Conservation (phyloP, 2,888 invertebrate genomes). For the Lottia gigantea region DNA sequence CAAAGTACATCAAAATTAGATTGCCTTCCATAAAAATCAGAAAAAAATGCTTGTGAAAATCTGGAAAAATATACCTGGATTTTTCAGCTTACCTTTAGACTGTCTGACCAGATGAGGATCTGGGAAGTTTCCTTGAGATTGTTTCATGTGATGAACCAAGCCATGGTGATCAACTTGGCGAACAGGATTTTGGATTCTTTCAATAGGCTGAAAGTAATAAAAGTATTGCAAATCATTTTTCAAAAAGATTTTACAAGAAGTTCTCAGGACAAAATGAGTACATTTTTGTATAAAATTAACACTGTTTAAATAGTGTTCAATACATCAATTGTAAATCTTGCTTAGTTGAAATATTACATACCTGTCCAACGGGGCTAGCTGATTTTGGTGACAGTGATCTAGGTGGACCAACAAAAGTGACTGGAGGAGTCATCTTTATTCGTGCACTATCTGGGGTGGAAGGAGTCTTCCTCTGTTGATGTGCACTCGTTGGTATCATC, state of each 20-base stretch:
- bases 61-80: no score
- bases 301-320: no score
- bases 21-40: no score
- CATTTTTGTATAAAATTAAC: no score
- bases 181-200: conserved; percentile 45
- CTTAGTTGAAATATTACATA: conserved; percentile 22
- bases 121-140: conserved; percentile 17
- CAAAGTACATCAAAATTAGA: no score
- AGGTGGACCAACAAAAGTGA: conserved; percentile 44
- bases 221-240: no score
- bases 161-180: conserved; percentile 26
- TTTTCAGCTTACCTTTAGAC: not conserved
- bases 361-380: conserved; percentile 52
- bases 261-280: no score
- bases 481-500: conserved; percentile 20
- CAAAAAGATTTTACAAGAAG: no score
- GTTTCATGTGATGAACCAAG: conserved; percentile 21
- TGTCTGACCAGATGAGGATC: conserved; percentile 13
- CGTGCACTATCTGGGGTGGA: conserved; percentile 32
- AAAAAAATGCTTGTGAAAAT: not conserved
- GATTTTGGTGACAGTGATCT: conserved; percentile 42
- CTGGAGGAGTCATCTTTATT: conserved; percentile 34
- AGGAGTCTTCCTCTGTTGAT: conserved; percentile 27
- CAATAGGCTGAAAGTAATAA: conserved; percentile 39
- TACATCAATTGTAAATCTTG: no score